These are phyloP conservation scores for Melanostoma scalare DNA, from an alignment of 2,888 invertebrate genomes.

Conservation along the genomic window DNA sequence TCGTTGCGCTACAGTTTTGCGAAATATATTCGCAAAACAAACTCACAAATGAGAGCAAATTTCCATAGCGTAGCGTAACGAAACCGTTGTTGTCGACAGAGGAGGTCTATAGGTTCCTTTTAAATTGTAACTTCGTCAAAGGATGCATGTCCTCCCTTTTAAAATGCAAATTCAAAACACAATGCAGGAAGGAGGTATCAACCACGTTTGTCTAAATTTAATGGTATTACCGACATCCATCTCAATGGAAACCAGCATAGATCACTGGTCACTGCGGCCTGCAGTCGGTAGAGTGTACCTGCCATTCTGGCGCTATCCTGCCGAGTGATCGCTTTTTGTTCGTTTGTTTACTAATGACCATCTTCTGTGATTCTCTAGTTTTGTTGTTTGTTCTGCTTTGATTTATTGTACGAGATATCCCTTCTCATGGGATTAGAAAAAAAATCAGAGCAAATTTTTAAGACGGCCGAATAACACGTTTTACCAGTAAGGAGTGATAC, in stretches of 20 bases:
- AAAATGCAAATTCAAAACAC: conserved; percentile 41
- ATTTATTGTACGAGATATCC: conserved; percentile 27
- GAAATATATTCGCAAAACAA: conserved; percentile 59
- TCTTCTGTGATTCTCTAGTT: conserved; percentile 36
- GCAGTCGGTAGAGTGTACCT: conserved; percentile 21
- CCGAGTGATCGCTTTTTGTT: conserved; percentile 51
- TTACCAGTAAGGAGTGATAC: conserved; percentile 36
- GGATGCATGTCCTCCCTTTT: conserved; percentile 43
- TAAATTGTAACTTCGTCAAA: conserved; percentile 51
- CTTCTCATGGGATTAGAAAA: conserved; percentile 3
- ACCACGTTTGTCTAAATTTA: conserved; percentile 61
- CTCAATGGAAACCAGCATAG: conserved; percentile 1
- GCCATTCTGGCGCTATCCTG: conserved; percentile 49
- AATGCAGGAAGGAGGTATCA: conserved; percentile 54
- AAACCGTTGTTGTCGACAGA: conserved; percentile 39
- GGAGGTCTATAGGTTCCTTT: conserved; percentile 33
- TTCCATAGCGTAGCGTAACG: conserved; percentile 60
- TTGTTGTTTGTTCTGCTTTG: conserved; percentile 11
- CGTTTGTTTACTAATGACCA: conserved; percentile 58
- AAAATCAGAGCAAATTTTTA: conserved; percentile 30
- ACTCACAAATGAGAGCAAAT: conserved; percentile 38
- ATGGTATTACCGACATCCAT: conserved; percentile 67
- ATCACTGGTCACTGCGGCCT: no score
- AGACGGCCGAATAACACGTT: not conserved
- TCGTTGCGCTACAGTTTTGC: conserved; percentile 63